Evolutionary conservation across 2,113 vertebrate species (phyloP).

Genomic region (Platycercus adscitus): DNA sequence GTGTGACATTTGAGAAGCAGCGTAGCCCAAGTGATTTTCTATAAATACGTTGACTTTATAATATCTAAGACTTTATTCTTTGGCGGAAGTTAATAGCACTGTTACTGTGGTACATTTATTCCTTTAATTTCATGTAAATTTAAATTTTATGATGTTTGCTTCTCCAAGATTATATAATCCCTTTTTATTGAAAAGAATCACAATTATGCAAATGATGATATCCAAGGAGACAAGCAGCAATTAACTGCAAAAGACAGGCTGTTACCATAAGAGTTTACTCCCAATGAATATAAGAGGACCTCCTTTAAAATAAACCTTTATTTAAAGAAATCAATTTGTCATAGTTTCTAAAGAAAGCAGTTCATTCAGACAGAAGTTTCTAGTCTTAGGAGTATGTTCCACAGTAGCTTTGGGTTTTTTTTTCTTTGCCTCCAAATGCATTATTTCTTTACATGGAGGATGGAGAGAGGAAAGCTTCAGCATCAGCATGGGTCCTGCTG

Average conservation of each 20-base stretch:
- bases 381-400: slow-evolving; percentile 3
- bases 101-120: slow-evolving; percentile 74
- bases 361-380: slow-evolving; percentile 59
- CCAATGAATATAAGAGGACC: slow-evolving; percentile 60
- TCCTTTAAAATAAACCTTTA: slow-evolving; percentile 75
- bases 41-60: slow-evolving; percentile 59
- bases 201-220: slow-evolving; percentile 79
- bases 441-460: neutral
- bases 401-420: slow-evolving; percentile 4
- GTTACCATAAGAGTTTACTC: slow-evolving; percentile 70
- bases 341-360: slow-evolving; percentile 45
- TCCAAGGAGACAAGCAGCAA: slow-evolving; percentile 76
- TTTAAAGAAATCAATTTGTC: slow-evolving; percentile 71
- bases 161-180: slow-evolving; percentile 77
- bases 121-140: slow-evolving; percentile 79
- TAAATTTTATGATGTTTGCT: slow-evolving; percentile 80
- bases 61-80: slow-evolving; percentile 73
- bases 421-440: neutral
- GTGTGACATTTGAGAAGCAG: slow-evolving; percentile 66
- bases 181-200: slow-evolving; percentile 77
- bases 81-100: slow-evolving; percentile 69
- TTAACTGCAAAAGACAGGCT: slow-evolving; percentile 75
- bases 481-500: neutral
- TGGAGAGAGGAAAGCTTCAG: neutral
- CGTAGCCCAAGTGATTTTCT: slow-evolving; percentile 61